These are phyloP conservation scores for Scartelaos histophorus DNA, from an alignment of 2,113 vertebrate genomes.

Conservation along the genomic window DNA sequence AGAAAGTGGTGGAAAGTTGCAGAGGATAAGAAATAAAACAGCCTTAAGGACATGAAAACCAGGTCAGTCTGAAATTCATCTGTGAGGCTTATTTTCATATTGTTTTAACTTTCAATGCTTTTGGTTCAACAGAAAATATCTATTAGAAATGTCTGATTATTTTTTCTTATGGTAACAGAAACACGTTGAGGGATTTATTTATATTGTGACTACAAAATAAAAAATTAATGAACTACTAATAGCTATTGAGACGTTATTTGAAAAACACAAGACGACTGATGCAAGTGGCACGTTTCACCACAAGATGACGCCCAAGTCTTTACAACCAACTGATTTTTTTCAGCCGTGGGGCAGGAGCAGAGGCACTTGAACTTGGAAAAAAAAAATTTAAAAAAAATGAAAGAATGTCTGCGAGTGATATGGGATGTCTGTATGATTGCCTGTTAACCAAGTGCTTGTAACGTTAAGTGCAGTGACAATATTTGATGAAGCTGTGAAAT, in stretches of 20 bases:
- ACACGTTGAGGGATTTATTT: neutral
- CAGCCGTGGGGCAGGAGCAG: constrained; percentile 44
- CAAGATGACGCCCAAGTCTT: constrained; percentile 27
- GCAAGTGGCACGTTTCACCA: constrained; percentile 14
- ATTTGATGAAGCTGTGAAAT: neutral
- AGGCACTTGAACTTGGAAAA: constrained; percentile 73
- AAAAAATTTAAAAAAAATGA: constrained; percentile 13
- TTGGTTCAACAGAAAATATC: constrained; percentile 35
- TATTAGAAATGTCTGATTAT: no score
- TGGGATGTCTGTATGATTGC: neutral
- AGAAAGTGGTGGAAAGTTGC: constrained; percentile 43
- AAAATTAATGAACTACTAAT: neutral
- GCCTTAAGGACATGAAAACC: constrained; percentile 35
- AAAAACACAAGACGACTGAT: neutral
- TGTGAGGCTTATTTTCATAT: neutral
- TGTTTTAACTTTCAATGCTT: neutral
- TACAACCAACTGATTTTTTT: constrained; percentile 1
- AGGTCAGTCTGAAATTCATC: constrained; percentile 33
- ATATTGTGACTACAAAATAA: neutral
- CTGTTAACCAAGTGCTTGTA: constrained; percentile 6
- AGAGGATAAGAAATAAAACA: constrained; percentile 36
- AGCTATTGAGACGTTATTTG: neutral
- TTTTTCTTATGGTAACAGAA: neutral
- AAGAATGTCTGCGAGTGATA: neutral
- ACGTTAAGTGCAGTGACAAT: constrained; percentile 4